Evolutionary conservation across 2,888 invertebrate species (phyloP).

Genomic region (Amaurobius ferox): DNA sequence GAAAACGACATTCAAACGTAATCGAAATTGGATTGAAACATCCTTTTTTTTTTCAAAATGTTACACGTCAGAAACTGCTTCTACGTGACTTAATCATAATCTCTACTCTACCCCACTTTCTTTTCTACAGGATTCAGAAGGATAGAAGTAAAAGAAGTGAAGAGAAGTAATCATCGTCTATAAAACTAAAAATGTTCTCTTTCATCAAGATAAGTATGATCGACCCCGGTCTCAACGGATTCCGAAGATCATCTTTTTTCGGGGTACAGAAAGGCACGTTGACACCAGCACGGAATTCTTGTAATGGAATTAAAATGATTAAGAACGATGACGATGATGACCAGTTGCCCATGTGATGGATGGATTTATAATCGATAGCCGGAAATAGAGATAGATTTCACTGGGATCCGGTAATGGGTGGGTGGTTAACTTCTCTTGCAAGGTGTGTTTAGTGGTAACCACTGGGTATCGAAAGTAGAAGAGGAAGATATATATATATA

Average conservation of each 20-base stretch:
- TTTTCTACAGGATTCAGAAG: constrained; percentile 9
- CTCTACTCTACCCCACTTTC: constrained; percentile 35
- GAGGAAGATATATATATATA: not conserved
- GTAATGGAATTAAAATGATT: constrained; percentile 65
- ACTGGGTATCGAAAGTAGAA: not conserved
- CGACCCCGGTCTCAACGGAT: constrained; percentile 68
- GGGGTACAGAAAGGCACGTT: constrained; percentile 13
- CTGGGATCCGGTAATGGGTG: not conserved
- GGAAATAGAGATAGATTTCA: constrained; percentile 45
- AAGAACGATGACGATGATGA: constrained; percentile 44
- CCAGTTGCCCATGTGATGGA: constrained; percentile 66
- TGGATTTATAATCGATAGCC: constrained; percentile 57
- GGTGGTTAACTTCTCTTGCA: not conserved
- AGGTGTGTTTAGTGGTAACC: not conserved
- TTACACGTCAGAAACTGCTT: not conserved
- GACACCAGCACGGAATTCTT: constrained; percentile 33
- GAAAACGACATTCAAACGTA: not conserved
- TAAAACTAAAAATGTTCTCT: constrained; percentile 36
- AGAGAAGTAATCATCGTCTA: constrained; percentile 50
- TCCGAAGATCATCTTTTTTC: constrained; percentile 41
- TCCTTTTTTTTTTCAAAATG: too few relatives aligned
- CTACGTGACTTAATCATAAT: constrained; percentile 62
- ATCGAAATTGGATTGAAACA: too few relatives aligned
- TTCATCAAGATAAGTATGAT: constrained; percentile 70
- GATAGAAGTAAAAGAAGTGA: constrained; percentile 12